A percentile compares a stretch with the other conserved stretches of the same genome.
phyloP scores from a whole-genome alignment of 2,888 invertebrate species.

The Syrista parreyssii region DNA sequence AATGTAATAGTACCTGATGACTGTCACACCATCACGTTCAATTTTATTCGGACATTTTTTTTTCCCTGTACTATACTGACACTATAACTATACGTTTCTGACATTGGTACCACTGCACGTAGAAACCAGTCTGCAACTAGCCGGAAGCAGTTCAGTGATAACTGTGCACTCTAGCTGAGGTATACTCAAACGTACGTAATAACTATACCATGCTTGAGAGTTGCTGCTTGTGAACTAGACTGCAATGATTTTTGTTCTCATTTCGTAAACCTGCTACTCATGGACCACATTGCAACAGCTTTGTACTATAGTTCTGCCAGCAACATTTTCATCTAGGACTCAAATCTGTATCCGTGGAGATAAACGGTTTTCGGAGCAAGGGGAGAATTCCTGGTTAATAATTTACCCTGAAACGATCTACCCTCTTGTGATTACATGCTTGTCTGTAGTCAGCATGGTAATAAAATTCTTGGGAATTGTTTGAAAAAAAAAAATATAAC shows the following conservation, averaged over 20 bases:
- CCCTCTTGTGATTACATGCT: not conserved
- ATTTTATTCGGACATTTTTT: not conserved
- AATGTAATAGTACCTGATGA: not conserved
- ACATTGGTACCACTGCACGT: not conserved
- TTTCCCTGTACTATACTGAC: not conserved
- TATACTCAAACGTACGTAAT: not conserved
- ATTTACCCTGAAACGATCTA: not conserved
- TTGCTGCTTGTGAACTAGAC: not conserved
- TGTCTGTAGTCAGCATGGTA: not conserved
- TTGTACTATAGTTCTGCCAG: not conserved
- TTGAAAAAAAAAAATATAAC: not conserved
- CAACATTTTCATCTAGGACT: not conserved
- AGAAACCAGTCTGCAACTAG: not conserved
- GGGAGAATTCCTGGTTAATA: not conserved
- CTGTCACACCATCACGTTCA: not conserved
- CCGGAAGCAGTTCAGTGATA: slow-evolving; percentile 1
- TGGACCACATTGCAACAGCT: not conserved
- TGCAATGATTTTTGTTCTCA: not conserved
- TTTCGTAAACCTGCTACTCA: not conserved
- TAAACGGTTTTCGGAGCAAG: not conserved
- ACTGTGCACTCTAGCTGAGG: not conserved
- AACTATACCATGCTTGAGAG: not conserved
- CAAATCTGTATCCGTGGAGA: not conserved
- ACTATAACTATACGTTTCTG: not conserved
- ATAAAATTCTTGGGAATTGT: not conserved